Conservation (phyloP, 2,797 vertebrate species). For the Acomys russatus region DNA sequence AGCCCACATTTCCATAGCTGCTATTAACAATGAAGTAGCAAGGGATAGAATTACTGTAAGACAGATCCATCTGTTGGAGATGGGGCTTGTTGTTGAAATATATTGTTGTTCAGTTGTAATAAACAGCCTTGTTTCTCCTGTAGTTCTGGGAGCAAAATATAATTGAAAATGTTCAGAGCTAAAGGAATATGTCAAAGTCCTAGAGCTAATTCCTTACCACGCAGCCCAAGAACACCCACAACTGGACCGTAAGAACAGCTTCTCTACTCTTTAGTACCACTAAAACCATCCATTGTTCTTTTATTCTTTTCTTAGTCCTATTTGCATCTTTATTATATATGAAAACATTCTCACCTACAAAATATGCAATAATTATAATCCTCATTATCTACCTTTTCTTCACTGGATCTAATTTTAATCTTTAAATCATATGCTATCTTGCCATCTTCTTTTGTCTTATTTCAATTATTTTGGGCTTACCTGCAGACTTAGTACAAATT, state of each 20-base stretch:
- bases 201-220: conserved; percentile 4
- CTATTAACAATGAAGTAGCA: neutral
- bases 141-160: neutral
- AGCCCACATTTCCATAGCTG: neutral
- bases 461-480: conserved; percentile 4
- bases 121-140: neutral
- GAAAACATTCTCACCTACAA: neutral
- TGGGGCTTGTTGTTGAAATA: neutral
- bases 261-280: neutral
- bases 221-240: neutral
- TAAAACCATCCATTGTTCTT: neutral
- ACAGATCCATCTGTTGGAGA: neutral
- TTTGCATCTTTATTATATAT: neutral
- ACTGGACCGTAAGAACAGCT: neutral
- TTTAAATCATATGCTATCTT: neutral
- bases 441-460: neutral
- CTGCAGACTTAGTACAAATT: neutral
- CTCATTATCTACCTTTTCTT: neutral
- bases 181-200: neutral
- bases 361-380: neutral
- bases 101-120: neutral
- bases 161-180: neutral
- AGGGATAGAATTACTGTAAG: neutral
- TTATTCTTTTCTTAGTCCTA: neutral
- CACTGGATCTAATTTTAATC: neutral